Evolutionary conservation across 1,140 invertebrate genomes (phyloP), one percentile per base, ranked within the genome.

Genomic region (Oncopodura yosiiana): DNA sequence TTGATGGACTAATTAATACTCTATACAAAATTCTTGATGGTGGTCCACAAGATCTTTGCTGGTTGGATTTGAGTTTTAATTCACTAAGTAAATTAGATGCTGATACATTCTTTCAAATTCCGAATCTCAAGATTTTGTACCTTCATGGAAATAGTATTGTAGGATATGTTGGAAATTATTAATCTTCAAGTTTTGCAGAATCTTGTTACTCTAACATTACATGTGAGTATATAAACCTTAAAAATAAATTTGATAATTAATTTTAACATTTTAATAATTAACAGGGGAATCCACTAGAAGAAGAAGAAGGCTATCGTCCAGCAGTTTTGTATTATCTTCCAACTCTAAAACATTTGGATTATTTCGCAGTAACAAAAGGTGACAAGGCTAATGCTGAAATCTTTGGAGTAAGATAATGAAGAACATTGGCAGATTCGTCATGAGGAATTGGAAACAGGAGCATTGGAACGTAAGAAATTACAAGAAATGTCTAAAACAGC

Each of bases 231-330:
- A 19, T 11, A 6, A 26, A 21, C 30, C 21, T 12, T 21, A 3
- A 9, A 8, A 21, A 37, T 19, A 37, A 49, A 12, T 3, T 52
- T 5, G 19, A 38, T 9, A 50, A 26, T 12, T 19, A 49, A 3
- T 14, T 38, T 26, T 14, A 39, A 49, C 16, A 12, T 29, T 18
- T 29, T 32, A 30, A 38, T 16, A 18, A 44, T 45, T 9, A 41
- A 36, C 30, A 64, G 62, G 62, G 58, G 0, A 64, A 64, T 53
- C 62, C 62, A 11, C 39, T 64, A 19, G 62, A 64, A 36, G 51
- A 59, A 46, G 58, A 64, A 32, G 56, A 61, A 8, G 52, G 45
- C 3, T 64, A 64, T 41, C 46, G 59, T 27, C 16, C 46, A 27
- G 27, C 51, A 16, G 49, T 61, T 4, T 21, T 64, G 27, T 53